Conservation (phyloP, 2,797 vertebrate species). For the Clarias fuscus region DNA sequence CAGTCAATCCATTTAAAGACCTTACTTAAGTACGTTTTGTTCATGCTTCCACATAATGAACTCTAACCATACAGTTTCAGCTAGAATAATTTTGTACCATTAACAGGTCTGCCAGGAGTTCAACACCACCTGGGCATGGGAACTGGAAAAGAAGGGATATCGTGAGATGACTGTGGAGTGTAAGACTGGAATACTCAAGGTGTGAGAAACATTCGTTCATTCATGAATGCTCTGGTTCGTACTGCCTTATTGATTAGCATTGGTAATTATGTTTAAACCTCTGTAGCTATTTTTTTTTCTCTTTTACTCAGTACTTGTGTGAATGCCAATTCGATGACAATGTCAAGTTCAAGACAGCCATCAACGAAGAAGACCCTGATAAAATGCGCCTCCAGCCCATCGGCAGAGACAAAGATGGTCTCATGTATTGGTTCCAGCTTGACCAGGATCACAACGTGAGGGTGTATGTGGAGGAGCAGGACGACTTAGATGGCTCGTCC, state of each 20-base stretch:
- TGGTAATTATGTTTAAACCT: neutral
- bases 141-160: slow-evolving; percentile 97
- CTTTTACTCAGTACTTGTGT: slow-evolving; percentile 86
- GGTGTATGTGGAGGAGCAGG: slow-evolving; percentile 95
- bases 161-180: slow-evolving; percentile 86
- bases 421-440: slow-evolving; percentile 97
- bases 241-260: neutral
- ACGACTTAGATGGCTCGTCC: slow-evolving; percentile 90
- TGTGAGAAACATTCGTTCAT: slow-evolving; percentile 58
- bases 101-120: slow-evolving; percentile 93
- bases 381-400: slow-evolving; percentile 96
- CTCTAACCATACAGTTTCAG: neutral
- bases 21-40: neutral
- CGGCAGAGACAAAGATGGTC: slow-evolving; percentile 92
- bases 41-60: neutral
- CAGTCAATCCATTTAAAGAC: neutral
- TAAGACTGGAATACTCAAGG: slow-evolving; percentile 95
- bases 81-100: slow-evolving; percentile 23
- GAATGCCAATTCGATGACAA: slow-evolving; percentile 99
- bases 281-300: neutral
- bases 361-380: slow-evolving; percentile 96
- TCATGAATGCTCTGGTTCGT: neutral
- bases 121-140: slow-evolving; percentile 98
- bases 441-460: slow-evolving; percentile 94
- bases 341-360: slow-evolving; percentile 93